Conservation (phyloP, 2,888 invertebrate species). For the Aphelenchoides bicaudatus region DNA sequence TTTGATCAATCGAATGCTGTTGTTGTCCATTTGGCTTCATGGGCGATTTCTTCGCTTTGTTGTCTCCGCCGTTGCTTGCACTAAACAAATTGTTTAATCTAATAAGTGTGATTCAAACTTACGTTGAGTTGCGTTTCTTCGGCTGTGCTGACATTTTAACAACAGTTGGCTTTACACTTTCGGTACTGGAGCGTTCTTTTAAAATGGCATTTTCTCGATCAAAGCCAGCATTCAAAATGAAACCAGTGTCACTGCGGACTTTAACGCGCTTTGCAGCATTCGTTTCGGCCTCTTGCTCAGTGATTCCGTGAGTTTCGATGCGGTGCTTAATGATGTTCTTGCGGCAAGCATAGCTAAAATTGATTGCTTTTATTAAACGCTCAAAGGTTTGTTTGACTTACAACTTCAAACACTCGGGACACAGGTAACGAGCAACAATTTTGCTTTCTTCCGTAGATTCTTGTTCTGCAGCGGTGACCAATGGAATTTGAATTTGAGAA, state of each 20-base stretch:
- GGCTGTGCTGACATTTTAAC: neutral
- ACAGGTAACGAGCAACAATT: constrained; percentile 10
- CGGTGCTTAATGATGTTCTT: constrained; percentile 15
- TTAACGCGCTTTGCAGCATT: neutral
- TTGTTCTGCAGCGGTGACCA: neutral
- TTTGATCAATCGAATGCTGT: neutral
- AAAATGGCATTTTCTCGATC: constrained; percentile 6
- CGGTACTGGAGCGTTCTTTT: neutral
- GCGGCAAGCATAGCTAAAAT: constrained; percentile 19
- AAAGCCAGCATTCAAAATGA: constrained; percentile 8
- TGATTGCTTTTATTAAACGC: neutral
- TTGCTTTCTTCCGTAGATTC: neutral
- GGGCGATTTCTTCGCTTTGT: too few species aligned
- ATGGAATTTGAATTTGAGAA: too few species aligned
- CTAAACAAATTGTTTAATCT: too few species aligned
- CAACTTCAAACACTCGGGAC: constrained; percentile 11
- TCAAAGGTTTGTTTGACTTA: neutral
- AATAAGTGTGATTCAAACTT: too few species aligned
- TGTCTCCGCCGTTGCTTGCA: too few species aligned
- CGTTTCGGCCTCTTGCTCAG: constrained; percentile 15
- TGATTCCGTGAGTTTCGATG: constrained; percentile 4
- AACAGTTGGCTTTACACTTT: neutral
- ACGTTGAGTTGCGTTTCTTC: neutral
- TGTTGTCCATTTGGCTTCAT: too few species aligned
- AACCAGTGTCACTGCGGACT: constrained; percentile 15